These are phyloP conservation scores for Aurelia aurita DNA, from an alignment of 30 jellyfish, hydroid and myxozoan genomes.

Conservation along the genomic window DNA sequence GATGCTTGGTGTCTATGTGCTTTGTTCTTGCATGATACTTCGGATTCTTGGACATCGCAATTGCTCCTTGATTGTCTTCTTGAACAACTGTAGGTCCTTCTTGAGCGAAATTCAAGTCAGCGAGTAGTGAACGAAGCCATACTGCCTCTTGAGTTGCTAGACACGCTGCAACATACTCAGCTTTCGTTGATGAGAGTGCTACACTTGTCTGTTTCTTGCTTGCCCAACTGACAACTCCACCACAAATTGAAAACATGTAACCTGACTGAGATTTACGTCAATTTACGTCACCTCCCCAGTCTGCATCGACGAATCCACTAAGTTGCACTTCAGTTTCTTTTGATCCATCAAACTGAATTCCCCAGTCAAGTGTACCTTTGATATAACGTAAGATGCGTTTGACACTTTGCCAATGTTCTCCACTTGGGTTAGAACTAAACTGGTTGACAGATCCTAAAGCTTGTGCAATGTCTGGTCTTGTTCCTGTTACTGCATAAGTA, in stretches of 20 bases:
- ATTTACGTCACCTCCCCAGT: slow-evolving; percentile 31
- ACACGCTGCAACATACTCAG: slow-evolving; percentile 35
- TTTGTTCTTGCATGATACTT: too few relatives aligned
- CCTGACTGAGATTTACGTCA: slow-evolving; percentile 46
- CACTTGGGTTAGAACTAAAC: too few relatives aligned
- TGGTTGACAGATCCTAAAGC: slow-evolving; percentile 18
- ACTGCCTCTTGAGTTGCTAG: too few relatives aligned
- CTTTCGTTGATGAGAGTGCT: slow-evolving; percentile 19
- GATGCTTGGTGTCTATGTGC: too few relatives aligned
- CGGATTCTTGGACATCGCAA: too few relatives aligned
- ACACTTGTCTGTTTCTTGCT: not conserved
- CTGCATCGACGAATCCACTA: slow-evolving; percentile 37
- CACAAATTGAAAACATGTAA: not conserved
- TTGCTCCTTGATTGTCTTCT: too few relatives aligned
- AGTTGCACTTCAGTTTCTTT: not conserved
- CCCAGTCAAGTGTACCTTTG: slow-evolving; percentile 3
- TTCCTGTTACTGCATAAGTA: slow-evolving; percentile 33
- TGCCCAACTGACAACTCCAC: slow-evolving; percentile 1
- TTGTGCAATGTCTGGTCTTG: slow-evolving; percentile 51
- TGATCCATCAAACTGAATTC: slow-evolving; percentile 8
- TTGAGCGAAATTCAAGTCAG: too few relatives aligned
- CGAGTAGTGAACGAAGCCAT: too few relatives aligned
- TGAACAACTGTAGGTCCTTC: too few relatives aligned
- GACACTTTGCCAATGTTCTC: not conserved
- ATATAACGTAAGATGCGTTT: slow-evolving; percentile 1